These are phyloP conservation scores for Pseudomyrmex concolor DNA, from an alignment of 1,140 invertebrate species.

Conservation along the genomic window DNA sequence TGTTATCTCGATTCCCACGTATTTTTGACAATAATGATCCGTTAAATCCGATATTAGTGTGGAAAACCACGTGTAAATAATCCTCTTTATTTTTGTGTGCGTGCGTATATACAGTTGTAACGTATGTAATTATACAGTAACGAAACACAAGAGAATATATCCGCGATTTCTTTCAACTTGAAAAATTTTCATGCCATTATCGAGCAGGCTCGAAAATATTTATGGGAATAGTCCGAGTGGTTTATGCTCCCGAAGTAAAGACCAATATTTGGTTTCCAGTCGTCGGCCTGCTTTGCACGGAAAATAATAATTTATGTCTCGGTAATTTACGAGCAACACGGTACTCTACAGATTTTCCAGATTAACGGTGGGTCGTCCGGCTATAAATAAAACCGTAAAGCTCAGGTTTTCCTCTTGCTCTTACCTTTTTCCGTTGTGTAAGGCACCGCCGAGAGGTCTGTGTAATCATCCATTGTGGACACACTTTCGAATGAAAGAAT, in stretches of 20 bases:
- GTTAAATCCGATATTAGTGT: not conserved
- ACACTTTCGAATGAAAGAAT: slow-evolving; percentile 19
- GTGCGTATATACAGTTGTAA: not conserved
- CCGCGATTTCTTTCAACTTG: not conserved
- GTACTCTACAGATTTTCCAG: slow-evolving; percentile 74
- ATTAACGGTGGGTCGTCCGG: slow-evolving; percentile 69
- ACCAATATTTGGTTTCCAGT: slow-evolving; percentile 68
- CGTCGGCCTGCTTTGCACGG: slow-evolving; percentile 63
- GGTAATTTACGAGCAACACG: slow-evolving; percentile 71
- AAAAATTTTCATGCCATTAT: slow-evolving; percentile 22
- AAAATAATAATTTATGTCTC: slow-evolving; percentile 68
- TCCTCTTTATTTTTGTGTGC: not conserved
- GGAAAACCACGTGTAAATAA: not conserved
- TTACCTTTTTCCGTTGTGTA: slow-evolving; percentile 49
- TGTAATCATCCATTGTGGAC: slow-evolving; percentile 59
- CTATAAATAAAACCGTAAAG: slow-evolving; percentile 73
- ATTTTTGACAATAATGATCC: slow-evolving; percentile 10
- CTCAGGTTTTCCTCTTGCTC: slow-evolving; percentile 44
- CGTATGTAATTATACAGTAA: not conserved
- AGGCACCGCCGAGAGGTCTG: slow-evolving; percentile 60
- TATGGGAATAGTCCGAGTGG: slow-evolving; percentile 36
- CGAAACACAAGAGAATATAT: not conserved
- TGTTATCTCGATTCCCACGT: slow-evolving; percentile 3
- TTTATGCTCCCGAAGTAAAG: slow-evolving; percentile 61
- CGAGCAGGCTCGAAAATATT: slow-evolving; percentile 28